Conservation (phyloP, 2,797 vertebrate species). For the Nothura maculosa region DNA sequence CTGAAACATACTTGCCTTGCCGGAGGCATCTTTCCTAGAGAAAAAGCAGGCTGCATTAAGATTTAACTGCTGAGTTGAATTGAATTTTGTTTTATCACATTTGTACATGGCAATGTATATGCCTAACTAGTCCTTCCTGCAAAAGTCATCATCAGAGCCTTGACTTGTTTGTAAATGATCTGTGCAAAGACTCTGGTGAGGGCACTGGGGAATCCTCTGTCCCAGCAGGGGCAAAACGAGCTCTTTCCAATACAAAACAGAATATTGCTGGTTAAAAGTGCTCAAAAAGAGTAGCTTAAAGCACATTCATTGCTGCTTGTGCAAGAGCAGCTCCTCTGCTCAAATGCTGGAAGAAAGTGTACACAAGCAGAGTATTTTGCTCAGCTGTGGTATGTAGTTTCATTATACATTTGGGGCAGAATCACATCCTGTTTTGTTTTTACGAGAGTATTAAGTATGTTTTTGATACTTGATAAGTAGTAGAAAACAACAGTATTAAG, state of each 20-base stretch:
- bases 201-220: not conserved
- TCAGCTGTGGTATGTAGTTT: accelerated
- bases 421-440: not conserved
- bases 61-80: slow-evolving; percentile 39
- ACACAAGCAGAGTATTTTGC: not conserved
- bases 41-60: not conserved
- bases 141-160: not conserved
- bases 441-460: not conserved
- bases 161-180: slow-evolving; percentile 5
- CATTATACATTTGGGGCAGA: not conserved
- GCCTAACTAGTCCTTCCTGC: not conserved
- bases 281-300: not conserved
- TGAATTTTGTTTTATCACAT: slow-evolving; percentile 34
- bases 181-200: not conserved
- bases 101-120: not conserved
- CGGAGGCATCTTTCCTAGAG: not conserved
- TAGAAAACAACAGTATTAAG: slow-evolving; percentile 8
- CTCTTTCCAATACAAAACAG: not conserved
- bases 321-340: not conserved
- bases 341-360: not conserved
- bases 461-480: not conserved
- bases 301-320: not conserved
- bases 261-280: not conserved
- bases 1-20: not conserved
- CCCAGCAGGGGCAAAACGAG: not conserved